A percentile compares a stretch with the other conserved stretches of the same genome.
Conservation (phyloP, 2,113 vertebrate genomes). For the Epinephelus cyanopodus region DNA sequence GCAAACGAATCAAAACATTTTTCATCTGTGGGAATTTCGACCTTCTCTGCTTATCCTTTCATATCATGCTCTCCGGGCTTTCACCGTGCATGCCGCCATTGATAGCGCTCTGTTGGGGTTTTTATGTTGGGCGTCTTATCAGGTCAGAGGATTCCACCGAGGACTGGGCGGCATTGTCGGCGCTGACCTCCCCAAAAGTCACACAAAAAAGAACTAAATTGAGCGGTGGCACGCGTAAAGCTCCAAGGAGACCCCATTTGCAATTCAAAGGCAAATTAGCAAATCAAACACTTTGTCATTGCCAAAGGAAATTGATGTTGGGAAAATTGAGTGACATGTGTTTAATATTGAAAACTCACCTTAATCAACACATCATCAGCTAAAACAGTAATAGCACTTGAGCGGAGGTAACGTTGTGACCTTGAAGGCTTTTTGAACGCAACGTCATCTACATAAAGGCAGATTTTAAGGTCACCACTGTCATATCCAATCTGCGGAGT, state of each 20-base stretch:
- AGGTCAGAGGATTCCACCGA: conserved; percentile 61
- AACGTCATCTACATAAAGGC: conserved; percentile 47
- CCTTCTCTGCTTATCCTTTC: conserved; percentile 53
- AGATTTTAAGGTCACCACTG: conserved; percentile 69
- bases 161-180: conserved; percentile 51
- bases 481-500: conserved; percentile 63
- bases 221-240: conserved; percentile 50
- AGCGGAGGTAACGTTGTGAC: conserved; percentile 45
- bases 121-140: conserved; percentile 63
- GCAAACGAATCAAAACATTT: conserved; percentile 54
- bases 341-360: conserved; percentile 70
- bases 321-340: conserved; percentile 65
- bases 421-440: conserved; percentile 42
- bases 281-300: conserved; percentile 74
- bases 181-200: conserved; percentile 76
- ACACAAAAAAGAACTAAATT: conserved; percentile 65
- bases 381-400: conserved; percentile 37
- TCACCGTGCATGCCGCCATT: conserved; percentile 42
- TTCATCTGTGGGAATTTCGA: conserved; percentile 63
- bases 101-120: conserved; percentile 57
- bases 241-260: conserved; percentile 70
- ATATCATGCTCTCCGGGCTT: conserved; percentile 32
- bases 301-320: conserved; percentile 63
- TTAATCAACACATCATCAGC: conserved; percentile 65
- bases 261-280: conserved; percentile 77